Evolutionary conservation across 2,888 invertebrate genomes (phyloP).

Genomic region (Tipula confusa): DNA sequence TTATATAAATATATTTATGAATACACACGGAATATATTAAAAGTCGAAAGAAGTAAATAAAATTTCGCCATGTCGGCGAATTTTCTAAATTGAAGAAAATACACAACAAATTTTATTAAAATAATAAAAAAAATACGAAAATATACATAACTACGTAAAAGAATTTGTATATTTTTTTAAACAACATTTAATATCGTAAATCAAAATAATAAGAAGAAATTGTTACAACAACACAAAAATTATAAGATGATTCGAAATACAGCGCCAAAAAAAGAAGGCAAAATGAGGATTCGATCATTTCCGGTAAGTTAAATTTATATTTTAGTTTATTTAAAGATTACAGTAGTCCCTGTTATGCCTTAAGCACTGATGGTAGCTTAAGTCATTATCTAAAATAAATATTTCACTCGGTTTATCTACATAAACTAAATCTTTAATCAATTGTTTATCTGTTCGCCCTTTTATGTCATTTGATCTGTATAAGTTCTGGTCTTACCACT

Average conservation of each 20-base stretch:
- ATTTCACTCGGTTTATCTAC: no score
- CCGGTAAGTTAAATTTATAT: conserved; percentile 73
- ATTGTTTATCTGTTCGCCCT: no score
- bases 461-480: no score
- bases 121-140: no score
- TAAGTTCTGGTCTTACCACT: no score
- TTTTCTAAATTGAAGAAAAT: conserved; percentile 26
- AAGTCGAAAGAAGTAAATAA: background rate
- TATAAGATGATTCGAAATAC: conserved; percentile 65
- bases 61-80: conserved; percentile 27
- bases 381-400: no score
- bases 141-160: background rate
- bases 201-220: background rate
- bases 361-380: no score
- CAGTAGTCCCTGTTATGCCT: no score
- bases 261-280: conserved; percentile 85
- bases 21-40: background rate
- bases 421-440: no score
- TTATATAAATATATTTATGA: background rate
- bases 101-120: background rate
- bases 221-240: background rate
- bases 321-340: no score
- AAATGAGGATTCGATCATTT: conserved; percentile 97
- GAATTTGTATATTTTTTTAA: background rate
- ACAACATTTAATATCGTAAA: background rate